Evolutionary conservation across 2,113 vertebrate species (phyloP), one percentile per base, ranked within the genome.

Genomic region (Polyodon spathula): DNA sequence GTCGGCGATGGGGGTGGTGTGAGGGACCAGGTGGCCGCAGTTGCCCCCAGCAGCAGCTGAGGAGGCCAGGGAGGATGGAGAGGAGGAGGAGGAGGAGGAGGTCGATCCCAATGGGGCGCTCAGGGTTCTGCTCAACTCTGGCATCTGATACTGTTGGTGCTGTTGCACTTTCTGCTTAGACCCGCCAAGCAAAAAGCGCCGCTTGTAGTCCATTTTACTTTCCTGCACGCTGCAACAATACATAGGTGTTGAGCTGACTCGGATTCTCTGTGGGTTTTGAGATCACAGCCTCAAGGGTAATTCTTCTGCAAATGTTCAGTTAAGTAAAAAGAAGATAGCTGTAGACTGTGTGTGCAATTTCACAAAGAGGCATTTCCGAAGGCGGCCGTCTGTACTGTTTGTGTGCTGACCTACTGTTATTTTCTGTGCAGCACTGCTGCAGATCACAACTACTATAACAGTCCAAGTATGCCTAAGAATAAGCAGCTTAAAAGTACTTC

Each of bases 81-180:
- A 27, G 27, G 27, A 27, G 27, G 27, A 27, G 27, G 27, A 2
- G 27, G 27, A 27, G 27, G 27, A 27, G 27, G 27, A 27, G 27
- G 82, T 66, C 1, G 93, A 86, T 38, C 88, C 87, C 77, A 97
- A 78, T 5, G 94, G 90, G 63, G 93, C 88, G 63, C 89, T 93
- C 83, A 97, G 81, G 76, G 94, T 87, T 80, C 93, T 88, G 84
- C 93, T 90, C 74, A 97, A 84, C 78, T 98, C 96, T 16, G 96
- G 93, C 89, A 98, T 85, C 51, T 93, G 90, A 80, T 93, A 97
- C 81, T 89, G 89, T 91, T 95, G 94, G 90, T 97, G 94, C 88
- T 97, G 96, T 81, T 98, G 95, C 80, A 92, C 93, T 84, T 98
- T 98, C 85, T 98, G 96, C 93, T 97, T 98, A 94, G 96, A 98